These are phyloP conservation scores for Onychostoma macrolepis DNA, from an alignment of 2,113 vertebrate genomes.

Conservation along the genomic window DNA sequence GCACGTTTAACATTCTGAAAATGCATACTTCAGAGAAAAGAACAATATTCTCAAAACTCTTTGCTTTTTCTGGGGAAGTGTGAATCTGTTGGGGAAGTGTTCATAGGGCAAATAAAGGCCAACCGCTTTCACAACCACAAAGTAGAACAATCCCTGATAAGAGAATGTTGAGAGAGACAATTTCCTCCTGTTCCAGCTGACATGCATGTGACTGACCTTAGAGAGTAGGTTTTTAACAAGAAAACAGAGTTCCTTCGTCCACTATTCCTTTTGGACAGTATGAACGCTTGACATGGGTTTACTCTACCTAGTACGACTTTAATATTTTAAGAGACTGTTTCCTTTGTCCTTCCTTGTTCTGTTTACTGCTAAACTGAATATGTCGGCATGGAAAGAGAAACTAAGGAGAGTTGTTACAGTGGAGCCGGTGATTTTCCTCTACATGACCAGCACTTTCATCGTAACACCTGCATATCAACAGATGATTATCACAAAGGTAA, in stretches of 20 bases:
- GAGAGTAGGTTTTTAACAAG: background rate
- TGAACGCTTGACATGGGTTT: slow-evolving; percentile 5
- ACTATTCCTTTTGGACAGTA: slow-evolving; percentile 18
- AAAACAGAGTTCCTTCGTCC: background rate
- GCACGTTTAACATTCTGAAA: slow-evolving; percentile 9
- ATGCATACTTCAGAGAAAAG: background rate
- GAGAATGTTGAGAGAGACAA: slow-evolving; percentile 32
- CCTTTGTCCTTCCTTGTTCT: background rate
- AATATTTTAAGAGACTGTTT: background rate
- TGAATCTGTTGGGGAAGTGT: slow-evolving; percentile 3
- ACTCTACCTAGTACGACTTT: background rate
- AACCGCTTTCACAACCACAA: slow-evolving; percentile 8
- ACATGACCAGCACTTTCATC: slow-evolving; percentile 63
- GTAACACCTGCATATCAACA: slow-evolving; percentile 60
- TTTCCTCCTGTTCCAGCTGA: slow-evolving; percentile 45
- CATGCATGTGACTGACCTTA: slow-evolving; percentile 42
- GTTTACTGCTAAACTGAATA: slow-evolving; percentile 11
- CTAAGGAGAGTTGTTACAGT: slow-evolving; percentile 61
- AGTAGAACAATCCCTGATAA: slow-evolving; percentile 46
- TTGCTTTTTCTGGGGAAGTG: background rate
- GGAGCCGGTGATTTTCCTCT: slow-evolving; percentile 68
- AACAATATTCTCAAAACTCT: background rate
- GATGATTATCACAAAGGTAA: slow-evolving; percentile 66
- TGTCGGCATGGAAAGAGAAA: slow-evolving; percentile 54
- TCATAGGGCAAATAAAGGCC: slow-evolving; percentile 21